phyloP scores from a whole-genome alignment of 2,113 vertebrate species.

The Peromyscus californicus region DNA sequence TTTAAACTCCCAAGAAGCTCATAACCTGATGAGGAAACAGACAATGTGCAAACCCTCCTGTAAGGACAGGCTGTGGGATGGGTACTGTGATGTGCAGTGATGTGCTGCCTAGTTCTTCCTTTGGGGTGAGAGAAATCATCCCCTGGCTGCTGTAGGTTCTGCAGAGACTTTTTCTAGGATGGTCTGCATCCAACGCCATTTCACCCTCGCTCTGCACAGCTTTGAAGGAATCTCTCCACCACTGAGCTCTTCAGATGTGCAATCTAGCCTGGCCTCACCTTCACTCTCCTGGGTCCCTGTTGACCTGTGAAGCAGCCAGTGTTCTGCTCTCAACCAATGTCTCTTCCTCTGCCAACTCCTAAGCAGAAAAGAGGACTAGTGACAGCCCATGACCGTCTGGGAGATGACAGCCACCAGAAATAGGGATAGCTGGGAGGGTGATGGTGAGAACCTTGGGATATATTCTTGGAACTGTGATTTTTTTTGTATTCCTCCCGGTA shows the following conservation, averaged over 20 bases:
- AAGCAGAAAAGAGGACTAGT: not conserved
- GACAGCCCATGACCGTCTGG: not conserved
- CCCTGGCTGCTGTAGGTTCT: not conserved
- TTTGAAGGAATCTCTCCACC: not conserved
- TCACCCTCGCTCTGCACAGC: not conserved
- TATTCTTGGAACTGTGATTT: not conserved
- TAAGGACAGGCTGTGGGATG: not conserved
- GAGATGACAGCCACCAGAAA: constrained; percentile 1
- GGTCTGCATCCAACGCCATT: not conserved
- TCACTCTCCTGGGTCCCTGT: not conserved
- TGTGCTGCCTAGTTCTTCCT: not conserved
- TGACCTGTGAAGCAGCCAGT: not conserved
- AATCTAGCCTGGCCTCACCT: not conserved
- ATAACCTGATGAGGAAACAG: not conserved
- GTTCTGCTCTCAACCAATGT: not conserved
- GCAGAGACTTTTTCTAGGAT: not conserved
- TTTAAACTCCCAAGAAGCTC: not conserved
- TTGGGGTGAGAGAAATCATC: not conserved
- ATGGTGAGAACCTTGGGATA: not conserved
- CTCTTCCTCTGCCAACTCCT: not conserved
- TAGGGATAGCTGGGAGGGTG: not conserved
- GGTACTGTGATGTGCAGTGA: not conserved
- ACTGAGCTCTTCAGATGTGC: not conserved
- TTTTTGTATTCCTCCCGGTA: not conserved
- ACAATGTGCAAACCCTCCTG: not conserved